Evolutionary conservation across 2,113 vertebrate species (phyloP).

Genomic region (Coracopsis vasa): DNA sequence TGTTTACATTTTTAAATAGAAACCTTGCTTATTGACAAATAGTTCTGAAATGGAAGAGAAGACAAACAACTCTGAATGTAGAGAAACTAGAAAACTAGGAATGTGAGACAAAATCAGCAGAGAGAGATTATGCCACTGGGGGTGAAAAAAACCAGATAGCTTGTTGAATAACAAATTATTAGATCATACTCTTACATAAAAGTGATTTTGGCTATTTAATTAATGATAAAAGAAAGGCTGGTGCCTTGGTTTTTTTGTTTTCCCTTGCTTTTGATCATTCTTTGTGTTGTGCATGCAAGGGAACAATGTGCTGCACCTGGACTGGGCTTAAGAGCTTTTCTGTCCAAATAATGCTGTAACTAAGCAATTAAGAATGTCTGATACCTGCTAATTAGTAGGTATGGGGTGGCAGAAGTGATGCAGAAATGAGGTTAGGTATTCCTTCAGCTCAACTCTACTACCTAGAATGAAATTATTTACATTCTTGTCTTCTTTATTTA

Average conservation of each 20-base stretch:
- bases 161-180: not conserved
- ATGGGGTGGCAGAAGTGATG: not conserved
- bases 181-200: not conserved
- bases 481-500: not conserved
- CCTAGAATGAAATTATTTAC: not conserved
- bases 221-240: not conserved
- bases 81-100: not conserved
- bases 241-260: not conserved
- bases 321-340: not conserved
- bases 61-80: not conserved
- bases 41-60: not conserved
- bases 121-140: not conserved
- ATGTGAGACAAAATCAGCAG: not conserved
- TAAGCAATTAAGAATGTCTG: not conserved
- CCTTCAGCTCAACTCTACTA: not conserved
- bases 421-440: not conserved
- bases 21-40: not conserved
- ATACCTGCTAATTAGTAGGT: not conserved
- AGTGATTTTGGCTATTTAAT: not conserved
- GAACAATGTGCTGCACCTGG: not conserved
- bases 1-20: not conserved
- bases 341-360: not conserved
- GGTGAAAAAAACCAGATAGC: not conserved
- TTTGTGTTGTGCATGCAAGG: not conserved
- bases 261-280: not conserved